Percentiles rank a stretch among this genome's conserved stretches.
Conservation (phyloP, 2,113 vertebrate species). For the Papio anubis region DNA sequence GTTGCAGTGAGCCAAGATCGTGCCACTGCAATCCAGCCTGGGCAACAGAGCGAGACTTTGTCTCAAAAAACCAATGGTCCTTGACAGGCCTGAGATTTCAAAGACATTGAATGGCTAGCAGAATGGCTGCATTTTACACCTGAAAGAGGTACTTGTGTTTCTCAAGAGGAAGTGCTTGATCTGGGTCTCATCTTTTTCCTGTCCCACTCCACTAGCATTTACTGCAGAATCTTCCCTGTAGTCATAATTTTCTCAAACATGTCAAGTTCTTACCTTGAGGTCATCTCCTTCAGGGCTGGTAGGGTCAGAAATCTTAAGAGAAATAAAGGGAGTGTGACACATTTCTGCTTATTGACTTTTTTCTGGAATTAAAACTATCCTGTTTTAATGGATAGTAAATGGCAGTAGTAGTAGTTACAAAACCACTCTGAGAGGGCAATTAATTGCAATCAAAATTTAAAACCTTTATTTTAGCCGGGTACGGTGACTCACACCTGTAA, state of each 20-base stretch:
- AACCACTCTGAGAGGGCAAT: neutral
- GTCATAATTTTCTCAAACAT: neutral
- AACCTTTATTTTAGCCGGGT: neutral
- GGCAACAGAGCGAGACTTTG: too few relatives aligned
- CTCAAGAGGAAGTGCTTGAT: neutral
- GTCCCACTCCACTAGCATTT: neutral
- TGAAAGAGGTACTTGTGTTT: neutral
- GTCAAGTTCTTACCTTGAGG: neutral
- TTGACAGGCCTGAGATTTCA: neutral
- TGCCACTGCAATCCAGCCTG: too few relatives aligned
- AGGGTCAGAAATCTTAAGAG: neutral
- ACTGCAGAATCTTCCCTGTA: neutral
- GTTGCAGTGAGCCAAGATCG: too few relatives aligned
- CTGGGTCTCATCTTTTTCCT: neutral
- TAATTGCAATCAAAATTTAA: neutral
- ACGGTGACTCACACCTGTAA: too few relatives aligned
- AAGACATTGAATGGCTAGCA: neutral
- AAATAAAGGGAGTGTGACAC: constrained; percentile 11
- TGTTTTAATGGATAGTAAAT: too few relatives aligned
- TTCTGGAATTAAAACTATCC: neutral
- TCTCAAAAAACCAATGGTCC: neutral
- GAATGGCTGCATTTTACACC: neutral
- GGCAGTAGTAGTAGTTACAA: constrained; percentile 2
- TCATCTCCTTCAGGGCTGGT: neutral
- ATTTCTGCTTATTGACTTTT: constrained; percentile 8